Evolutionary conservation across 2,113 vertebrate genomes (phyloP), one percentile per base, ranked within the genome.

Genomic region (Peromyscus maniculatus): DNA sequence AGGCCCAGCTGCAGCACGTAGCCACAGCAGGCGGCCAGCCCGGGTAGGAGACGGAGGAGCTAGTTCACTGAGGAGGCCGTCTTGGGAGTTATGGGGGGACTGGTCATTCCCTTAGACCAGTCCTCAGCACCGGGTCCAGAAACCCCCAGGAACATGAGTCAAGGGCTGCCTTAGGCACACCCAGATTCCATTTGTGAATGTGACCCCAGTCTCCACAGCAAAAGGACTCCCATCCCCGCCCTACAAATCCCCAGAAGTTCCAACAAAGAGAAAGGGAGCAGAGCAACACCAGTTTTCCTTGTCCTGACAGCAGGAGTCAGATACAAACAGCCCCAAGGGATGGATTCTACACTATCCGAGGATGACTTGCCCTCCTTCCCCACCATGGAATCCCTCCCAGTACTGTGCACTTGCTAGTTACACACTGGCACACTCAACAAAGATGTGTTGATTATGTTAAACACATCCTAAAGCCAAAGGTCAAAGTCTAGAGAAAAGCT

Each of bases 1-100:
- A 7, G 95, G 87, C 96, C 95, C 89, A 93, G 96, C 97, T 97
- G 62, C 7, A 98, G 96, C 97, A 96, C 86, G n/a, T 91, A 95
- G 90, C 80, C 93, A n/a, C 52, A 57, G 74, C 59, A 16, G 96
- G 96, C 95, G 77, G 22, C 66, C 2, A 59, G 95, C 95, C 95
- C 10, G 2, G 93, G 72, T 19, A 46, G 78, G 95, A 97, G 96
- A 86, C 89, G 69, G 80, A 88, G 52, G 90, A 66, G 87, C 89
- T 57, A 59, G 64, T 52, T 94, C 95, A 55, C 79, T 33, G 46
- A 57, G 28, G 46, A 57, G 43, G 1, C 86, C 91, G 87, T 89
- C 94, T 91, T 75, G 79, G 77, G 84, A 91, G 26, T 74, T 79
- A 62, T 0, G 22, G 17, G 55, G 1, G 49, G 71, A 69, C 13